Conservation (phyloP, 2,888 invertebrate species). For the Spodoptera littoralis region DNA sequence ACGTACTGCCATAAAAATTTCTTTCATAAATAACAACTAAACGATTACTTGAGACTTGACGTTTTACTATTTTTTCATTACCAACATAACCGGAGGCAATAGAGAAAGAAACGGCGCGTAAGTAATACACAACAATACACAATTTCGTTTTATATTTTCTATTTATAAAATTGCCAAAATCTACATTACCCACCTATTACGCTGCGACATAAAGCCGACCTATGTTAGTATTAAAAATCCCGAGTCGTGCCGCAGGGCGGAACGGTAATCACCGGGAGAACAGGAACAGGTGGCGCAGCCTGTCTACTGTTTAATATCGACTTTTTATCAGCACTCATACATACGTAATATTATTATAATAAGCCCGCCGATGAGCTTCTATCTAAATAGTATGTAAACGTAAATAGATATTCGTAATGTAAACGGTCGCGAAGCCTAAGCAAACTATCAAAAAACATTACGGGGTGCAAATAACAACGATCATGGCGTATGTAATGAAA, state of each 20-base stretch:
- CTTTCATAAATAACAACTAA: conserved; percentile 46
- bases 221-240: conserved; percentile 66
- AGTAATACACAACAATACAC: conserved; percentile 48
- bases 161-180: conserved; percentile 58
- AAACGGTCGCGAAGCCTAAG: conserved; percentile 73
- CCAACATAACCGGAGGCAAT: conserved; percentile 29
- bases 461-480: conserved; percentile 88
- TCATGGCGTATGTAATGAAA: conserved; percentile 88
- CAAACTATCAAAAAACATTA: conserved; percentile 87
- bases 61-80: conserved; percentile 52
- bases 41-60: conserved; percentile 44
- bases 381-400: conserved; percentile 66
- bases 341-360: conserved; percentile 59
- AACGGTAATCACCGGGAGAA: conserved; percentile 70
- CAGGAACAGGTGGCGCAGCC: conserved; percentile 75
- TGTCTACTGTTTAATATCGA: conserved; percentile 70
- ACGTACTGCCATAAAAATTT: conserved; percentile 49
- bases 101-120: conserved; percentile 34
- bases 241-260: conserved; percentile 66
- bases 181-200: conserved; percentile 58
- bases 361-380: conserved; percentile 57
- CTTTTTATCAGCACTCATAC: conserved; percentile 70
- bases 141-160: conserved; percentile 50
- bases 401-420: conserved; percentile 65
- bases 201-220: conserved; percentile 55